Percentiles rank a stretch among this genome's conserved stretches.
phyloP scores from a whole-genome alignment of 1,140 invertebrate genomes.

The Drosophila nigrodunni region DNA sequence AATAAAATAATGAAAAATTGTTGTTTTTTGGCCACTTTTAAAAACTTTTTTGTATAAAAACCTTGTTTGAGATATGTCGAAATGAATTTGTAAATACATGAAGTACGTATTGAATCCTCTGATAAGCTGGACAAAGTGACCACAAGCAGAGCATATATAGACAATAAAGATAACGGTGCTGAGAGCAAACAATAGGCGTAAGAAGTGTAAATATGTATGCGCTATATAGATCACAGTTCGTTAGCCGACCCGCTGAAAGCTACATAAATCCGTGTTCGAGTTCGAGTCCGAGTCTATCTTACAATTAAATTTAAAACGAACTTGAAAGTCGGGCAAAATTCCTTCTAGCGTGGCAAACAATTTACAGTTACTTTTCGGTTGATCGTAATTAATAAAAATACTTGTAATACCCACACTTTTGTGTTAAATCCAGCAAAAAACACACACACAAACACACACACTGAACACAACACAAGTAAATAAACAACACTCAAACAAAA shows the following conservation, averaged over 20 bases:
- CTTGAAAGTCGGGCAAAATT: not conserved
- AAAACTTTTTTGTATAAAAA: not conserved
- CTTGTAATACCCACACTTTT: conserved; percentile 34
- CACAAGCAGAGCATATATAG: conserved; percentile 15
- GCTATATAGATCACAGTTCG: conserved; percentile 5
- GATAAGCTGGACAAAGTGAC: conserved; percentile 39
- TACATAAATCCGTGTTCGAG: not conserved
- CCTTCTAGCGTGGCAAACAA: conserved; percentile 29
- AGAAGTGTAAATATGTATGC: not conserved
- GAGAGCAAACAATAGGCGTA: not conserved
- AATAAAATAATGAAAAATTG: not conserved
- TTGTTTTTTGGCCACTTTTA: not conserved
- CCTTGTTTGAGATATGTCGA: not conserved
- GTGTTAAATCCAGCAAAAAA: conserved; percentile 12
- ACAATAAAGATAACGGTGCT: conserved; percentile 24
- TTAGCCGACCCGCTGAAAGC: not conserved
- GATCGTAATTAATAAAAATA: not conserved
- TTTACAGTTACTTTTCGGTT: conserved; percentile 7
- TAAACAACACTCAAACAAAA: conserved; percentile 11
- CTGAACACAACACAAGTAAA: conserved; percentile 9
- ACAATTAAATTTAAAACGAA: not conserved
- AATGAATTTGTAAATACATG: conserved; percentile 18
- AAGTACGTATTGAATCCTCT: conserved; percentile 23
- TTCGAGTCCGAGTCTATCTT: no score
- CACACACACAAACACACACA: not conserved